Conservation (phyloP, 2,797 vertebrate genomes). For the Benthosema pterotum region DNA sequence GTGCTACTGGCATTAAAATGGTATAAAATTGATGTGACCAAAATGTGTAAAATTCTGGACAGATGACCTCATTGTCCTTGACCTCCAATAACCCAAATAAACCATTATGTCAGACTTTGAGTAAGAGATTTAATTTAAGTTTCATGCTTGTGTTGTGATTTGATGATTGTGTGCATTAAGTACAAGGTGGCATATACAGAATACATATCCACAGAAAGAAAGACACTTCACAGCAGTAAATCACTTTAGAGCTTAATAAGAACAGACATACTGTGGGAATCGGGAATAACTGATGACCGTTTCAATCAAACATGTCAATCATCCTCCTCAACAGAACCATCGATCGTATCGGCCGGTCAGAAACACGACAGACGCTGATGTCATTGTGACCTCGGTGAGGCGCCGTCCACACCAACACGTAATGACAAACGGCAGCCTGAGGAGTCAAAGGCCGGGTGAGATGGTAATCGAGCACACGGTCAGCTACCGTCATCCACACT, state of each 20-base stretch:
- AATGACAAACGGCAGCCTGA: background rate
- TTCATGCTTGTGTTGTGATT: no score
- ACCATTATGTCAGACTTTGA: no score
- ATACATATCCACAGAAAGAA: no score
- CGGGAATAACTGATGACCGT: background rate
- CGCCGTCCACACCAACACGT: background rate
- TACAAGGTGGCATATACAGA: no score
- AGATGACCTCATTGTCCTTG: no score
- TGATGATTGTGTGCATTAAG: no score
- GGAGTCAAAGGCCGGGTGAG: conserved; percentile 3
- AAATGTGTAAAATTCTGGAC: no score
- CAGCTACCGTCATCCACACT: background rate
- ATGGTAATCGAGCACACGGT: background rate
- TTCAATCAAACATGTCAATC: conserved; percentile 28
- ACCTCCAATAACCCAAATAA: no score
- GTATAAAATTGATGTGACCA: background rate
- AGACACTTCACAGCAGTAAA: no score
- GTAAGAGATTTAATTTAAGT: no score
- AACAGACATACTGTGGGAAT: no score
- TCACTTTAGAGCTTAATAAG: no score
- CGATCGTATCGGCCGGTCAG: background rate
- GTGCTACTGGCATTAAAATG: background rate
- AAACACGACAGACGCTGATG: background rate
- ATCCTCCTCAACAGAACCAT: conserved; percentile 51
- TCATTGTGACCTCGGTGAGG: background rate